phyloP scores from a whole-genome alignment of 2,888 invertebrate species.

The Aphodius sticticus region DNA sequence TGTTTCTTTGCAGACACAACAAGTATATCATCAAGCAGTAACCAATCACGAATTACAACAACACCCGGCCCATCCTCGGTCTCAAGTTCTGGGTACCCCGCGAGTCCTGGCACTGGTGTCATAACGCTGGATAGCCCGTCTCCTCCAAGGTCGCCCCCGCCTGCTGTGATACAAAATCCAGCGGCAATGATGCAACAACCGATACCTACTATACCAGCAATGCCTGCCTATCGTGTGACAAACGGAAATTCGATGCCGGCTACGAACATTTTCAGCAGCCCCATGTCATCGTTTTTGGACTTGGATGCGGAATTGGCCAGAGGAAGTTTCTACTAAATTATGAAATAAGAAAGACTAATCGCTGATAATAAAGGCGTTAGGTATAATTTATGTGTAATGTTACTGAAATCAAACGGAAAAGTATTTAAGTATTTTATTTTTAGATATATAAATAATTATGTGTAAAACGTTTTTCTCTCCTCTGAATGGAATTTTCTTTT shows the following conservation, averaged over 20 bases:
- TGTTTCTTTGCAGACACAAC: slow-evolving; percentile 53
- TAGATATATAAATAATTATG: background rate
- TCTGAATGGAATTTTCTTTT: background rate
- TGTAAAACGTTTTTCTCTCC: background rate
- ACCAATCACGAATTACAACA: slow-evolving; percentile 55
- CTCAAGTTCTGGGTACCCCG: slow-evolving; percentile 69
- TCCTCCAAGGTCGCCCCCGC: slow-evolving; percentile 61
- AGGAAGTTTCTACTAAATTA: background rate
- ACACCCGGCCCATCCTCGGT: slow-evolving; percentile 62
- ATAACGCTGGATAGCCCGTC: slow-evolving; percentile 73
- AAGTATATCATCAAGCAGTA: slow-evolving; percentile 60
- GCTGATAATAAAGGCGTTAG: background rate
- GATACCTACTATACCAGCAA: slow-evolving; percentile 21
- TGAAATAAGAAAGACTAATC: background rate
- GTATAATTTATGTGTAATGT: background rate
- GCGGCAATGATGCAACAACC: slow-evolving; percentile 27
- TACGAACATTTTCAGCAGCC: slow-evolving; percentile 41
- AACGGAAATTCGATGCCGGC: slow-evolving; percentile 28
- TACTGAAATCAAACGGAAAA: background rate
- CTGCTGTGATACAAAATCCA: background rate
- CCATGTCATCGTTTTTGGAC: slow-evolving; percentile 54
- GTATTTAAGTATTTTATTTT: background rate
- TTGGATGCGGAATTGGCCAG: slow-evolving; percentile 53
- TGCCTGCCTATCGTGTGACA: slow-evolving; percentile 30
- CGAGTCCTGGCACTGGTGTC: slow-evolving; percentile 63